Percentiles rank a stretch among this genome's conserved stretches.
Evolutionary conservation across 2,888 invertebrate species (phyloP).

Genomic region (Atethmia centrago): DNA sequence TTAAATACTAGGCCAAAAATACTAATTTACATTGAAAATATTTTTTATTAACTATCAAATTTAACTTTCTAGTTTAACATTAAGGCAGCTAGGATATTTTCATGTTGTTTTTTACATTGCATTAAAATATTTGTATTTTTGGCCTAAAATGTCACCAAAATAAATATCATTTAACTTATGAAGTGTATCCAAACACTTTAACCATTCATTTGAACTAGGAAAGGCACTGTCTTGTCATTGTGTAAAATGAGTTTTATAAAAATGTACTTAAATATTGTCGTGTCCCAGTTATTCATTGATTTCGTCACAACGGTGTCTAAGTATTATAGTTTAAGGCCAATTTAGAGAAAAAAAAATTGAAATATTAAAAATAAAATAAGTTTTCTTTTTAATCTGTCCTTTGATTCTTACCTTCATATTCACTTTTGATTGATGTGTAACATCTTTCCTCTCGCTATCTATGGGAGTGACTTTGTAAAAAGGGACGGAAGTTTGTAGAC

Average conservation of each 20-base stretch:
- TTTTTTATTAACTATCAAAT: neutral
- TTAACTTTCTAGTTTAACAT: too few relatives aligned
- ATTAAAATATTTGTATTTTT: conserved; percentile 19
- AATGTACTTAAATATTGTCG: conserved; percentile 67
- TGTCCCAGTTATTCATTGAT: conserved; percentile 59
- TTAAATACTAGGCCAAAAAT: conserved; percentile 34
- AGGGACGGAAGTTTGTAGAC: too few relatives aligned
- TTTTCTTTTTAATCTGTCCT: conserved; percentile 36
- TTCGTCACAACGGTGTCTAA: conserved; percentile 70
- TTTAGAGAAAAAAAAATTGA: conserved; percentile 49
- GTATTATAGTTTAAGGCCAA: conserved; percentile 74
- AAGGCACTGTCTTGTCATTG: conserved; percentile 19
- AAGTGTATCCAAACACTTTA: conserved; percentile 22
- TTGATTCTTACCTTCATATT: conserved; percentile 26
- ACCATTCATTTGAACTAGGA: conserved; percentile 20
- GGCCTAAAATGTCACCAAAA: conserved; percentile 15
- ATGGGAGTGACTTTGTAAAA: too few relatives aligned
- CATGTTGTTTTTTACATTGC: neutral
- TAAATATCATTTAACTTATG: conserved; percentile 15
- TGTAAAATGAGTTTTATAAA: conserved; percentile 31
- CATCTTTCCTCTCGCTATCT: too few relatives aligned
- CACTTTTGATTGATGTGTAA: neutral
- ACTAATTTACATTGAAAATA: neutral
- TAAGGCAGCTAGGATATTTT: neutral
- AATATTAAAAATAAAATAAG: conserved; percentile 38